Conservation (phyloP, 2,888 invertebrate genomes). For the Carterocephalus palaemon region DNA sequence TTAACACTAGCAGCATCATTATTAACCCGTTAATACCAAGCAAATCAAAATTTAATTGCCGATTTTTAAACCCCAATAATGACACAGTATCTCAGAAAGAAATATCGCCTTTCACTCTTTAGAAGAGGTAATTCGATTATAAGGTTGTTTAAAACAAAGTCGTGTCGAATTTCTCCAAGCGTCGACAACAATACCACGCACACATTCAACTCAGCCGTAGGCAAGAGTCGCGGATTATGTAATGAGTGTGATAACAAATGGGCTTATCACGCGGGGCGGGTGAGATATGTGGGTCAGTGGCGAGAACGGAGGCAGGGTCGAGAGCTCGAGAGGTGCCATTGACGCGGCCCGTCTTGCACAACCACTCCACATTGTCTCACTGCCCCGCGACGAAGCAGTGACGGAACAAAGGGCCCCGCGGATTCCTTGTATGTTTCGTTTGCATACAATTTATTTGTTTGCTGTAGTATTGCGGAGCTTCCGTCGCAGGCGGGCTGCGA, state of each 20-base stretch:
- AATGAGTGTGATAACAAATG: slow-evolving; percentile 53
- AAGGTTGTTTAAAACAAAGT: no score
- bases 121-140: no score
- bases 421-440: neutral
- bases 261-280: slow-evolving; percentile 48
- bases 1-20: no score
- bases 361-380: slow-evolving; percentile 61
- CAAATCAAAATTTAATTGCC: no score
- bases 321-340: slow-evolving; percentile 71
- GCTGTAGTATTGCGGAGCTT: no score
- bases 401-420: slow-evolving; percentile 19
- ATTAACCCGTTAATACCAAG: no score
- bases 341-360: slow-evolving; percentile 66
- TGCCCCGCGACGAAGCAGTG: slow-evolving; percentile 35
- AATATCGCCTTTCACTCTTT: no score
- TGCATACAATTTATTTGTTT: slow-evolving; percentile 13
- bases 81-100: no score
- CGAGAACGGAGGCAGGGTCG: slow-evolving; percentile 74
- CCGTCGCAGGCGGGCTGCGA: no score
- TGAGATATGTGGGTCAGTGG: slow-evolving; percentile 71
- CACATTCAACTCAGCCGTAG: neutral
- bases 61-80: no score
- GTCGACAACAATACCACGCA: neutral
- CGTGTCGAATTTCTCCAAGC: no score
- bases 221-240: slow-evolving; percentile 51